Base-by-base conservation (phyloP, 2,888 invertebrate genomes). In the Lasioglossum leucozonium region DNA sequence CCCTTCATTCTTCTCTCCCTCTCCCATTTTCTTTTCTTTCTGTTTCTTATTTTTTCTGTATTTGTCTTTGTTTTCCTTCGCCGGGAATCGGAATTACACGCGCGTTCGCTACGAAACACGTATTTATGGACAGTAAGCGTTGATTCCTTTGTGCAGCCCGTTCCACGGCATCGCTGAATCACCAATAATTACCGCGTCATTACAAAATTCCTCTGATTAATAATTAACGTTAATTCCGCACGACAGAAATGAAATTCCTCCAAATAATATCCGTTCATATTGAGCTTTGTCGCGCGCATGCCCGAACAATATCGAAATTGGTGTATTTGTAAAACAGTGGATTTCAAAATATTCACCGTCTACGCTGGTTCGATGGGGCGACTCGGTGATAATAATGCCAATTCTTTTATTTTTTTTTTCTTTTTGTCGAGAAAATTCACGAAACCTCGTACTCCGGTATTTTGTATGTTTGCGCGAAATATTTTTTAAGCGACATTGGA, bases 131-230 rank as follows among this genome's bases (percentile, higher is more conserved):
- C 72, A 37, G 16, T 47, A 22, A 71, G 51, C 78, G 55, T 47
- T 72, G 51, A 77, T 78, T 44, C 82, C 75, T 30, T 67, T 71
- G 74, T 75, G 30, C 34, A 2, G 10, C 42, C 22, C 0, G 75
- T 18, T 58, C 40, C 83, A 40, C 58, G 40, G 67, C 58, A 1
- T 8, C 82, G 58, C 34, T 65, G 73, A 82, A 84, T 78, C 69
- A 62, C 47, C 71, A 22, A 74, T 71, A 55, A 78, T 78, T 55
- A 77, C 65, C 16, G 18, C n/a, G 30, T 34, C 72, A 42, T 84
- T 75, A 78, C 78, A 82, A 82, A 84, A 82, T 84, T 82, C 37
- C 74, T n/a, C 18, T 26, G 72, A 82, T 82, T 74, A 55, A 75
- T 82, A 84, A 82, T 82, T 75, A 82, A 84, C 78, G 78, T 75